Evolutionary conservation across 2,888 invertebrate species (phyloP), one percentile per base, ranked within the genome.

Genomic region (Cosmia pyralina): DNA sequence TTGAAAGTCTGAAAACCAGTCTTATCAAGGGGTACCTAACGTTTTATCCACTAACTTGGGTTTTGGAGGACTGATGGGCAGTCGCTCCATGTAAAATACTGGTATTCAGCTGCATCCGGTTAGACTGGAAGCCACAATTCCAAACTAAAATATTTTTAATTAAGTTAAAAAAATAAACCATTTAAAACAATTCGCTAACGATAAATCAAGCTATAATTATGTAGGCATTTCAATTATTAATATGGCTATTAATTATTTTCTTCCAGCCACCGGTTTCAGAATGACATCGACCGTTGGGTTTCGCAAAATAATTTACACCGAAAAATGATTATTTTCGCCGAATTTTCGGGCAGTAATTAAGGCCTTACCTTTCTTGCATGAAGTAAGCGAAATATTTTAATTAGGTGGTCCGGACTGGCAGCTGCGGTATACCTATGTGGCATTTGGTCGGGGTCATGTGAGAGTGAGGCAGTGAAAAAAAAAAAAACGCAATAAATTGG

Each of bases 361-460:
- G 70, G 66, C 50, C n/a, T 28, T 70, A 79, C 79, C 83, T 85
- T 88, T 88, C 89, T 91, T 90, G 90, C 90, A 89, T 89, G 88
- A 87, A 87, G 89, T 87, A 86, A 90, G 93, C 93, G 92, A 93
- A 94, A 94, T 94, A 93, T 94, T 95, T 95, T 95, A 95, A 95
- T 95, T 95, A 95, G 95, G 92, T 91, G 91, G 94, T 92, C 92
- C 92, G 90, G 87, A 88, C 85, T 83, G 79, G 73, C 22, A 28
- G 77, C 57, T 67, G 79, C 58, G 67, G 74, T 64, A 76, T 69
- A 70, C 81, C 70, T 72, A 73, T 87, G 82, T 85, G 79, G 78
- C n/a, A 73, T 75, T 79, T 85, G 83, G 81, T 68, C 41, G 55
- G 1, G 19, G 41, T 81, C 73, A 90, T 88, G 76, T 77, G 28